Conservation (phyloP, 2,888 invertebrate genomes). For the Torymus aiolomorphi region DNA sequence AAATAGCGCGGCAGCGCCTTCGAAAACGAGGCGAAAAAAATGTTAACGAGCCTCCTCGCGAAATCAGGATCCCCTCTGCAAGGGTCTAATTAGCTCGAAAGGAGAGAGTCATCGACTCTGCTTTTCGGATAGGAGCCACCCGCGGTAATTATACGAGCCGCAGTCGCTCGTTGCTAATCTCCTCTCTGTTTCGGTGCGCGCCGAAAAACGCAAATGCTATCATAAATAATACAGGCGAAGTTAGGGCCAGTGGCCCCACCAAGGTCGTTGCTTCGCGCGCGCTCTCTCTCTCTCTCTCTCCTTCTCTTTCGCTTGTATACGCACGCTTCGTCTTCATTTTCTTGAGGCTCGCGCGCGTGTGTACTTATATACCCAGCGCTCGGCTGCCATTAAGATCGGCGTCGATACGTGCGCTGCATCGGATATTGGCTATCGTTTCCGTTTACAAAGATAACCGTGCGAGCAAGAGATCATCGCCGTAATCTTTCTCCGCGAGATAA, state of each 20-base stretch:
- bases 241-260: constrained; percentile 60
- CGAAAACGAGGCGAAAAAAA: too few species aligned
- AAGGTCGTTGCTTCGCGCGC: constrained; percentile 56
- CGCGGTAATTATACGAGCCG: too few species aligned
- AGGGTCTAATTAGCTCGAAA: too few species aligned
- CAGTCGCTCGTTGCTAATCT: neutral
- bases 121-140: too few species aligned
- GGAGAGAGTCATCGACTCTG: too few species aligned
- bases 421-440: constrained; percentile 6
- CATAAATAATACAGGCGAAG: constrained; percentile 47
- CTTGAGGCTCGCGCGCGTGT: neutral
- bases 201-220: constrained; percentile 37
- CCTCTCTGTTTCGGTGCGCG: neutral
- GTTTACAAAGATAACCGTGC: too few species aligned
- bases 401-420: constrained; percentile 45
- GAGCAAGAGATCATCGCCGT: too few species aligned
- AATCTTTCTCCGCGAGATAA: too few species aligned
- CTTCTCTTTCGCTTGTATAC: neutral
- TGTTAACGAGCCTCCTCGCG: too few species aligned
- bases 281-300: neutral
- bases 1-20: too few species aligned
- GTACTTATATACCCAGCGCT: neutral
- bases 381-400: constrained; percentile 41
- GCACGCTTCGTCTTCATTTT: constrained; percentile 13
- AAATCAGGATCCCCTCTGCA: too few species aligned